phyloP scores from a whole-genome alignment of 1,140 invertebrate genomes.

The Helicorthomorpha holstii region DNA sequence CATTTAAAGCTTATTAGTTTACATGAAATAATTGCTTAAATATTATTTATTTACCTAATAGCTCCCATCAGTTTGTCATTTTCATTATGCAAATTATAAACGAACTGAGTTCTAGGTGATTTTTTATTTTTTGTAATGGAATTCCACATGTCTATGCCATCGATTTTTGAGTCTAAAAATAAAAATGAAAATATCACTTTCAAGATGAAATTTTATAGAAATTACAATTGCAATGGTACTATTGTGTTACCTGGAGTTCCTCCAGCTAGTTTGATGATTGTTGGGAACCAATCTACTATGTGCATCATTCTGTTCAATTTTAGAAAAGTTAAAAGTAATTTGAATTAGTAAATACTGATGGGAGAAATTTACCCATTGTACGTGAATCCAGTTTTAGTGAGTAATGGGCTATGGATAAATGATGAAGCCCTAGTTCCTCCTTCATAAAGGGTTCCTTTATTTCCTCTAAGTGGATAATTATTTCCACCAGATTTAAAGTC shows the following conservation, averaged over 20 bases:
- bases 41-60: not conserved
- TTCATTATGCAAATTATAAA: slow-evolving; percentile 26
- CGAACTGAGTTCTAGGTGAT: slow-evolving; percentile 20
- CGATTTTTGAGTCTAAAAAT: slow-evolving; percentile 6
- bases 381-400: slow-evolving; percentile 12
- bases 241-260: slow-evolving; percentile 8
- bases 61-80: not conserved
- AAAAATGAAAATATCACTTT: no score
- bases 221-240: no score
- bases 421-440: slow-evolving; percentile 25
- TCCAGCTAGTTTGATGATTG: slow-evolving; percentile 26
- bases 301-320: slow-evolving; percentile 26
- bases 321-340: no score
- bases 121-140: slow-evolving; percentile 16
- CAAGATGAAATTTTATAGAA: no score
- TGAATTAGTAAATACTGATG: no score
- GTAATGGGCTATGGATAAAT: slow-evolving; percentile 20
- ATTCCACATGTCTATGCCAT: slow-evolving; percentile 25
- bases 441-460: slow-evolving; percentile 30
- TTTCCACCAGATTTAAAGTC: slow-evolving; percentile 25
- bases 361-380: slow-evolving; percentile 2
- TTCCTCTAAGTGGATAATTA: slow-evolving; percentile 29
- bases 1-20: not conserved
- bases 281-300: slow-evolving; percentile 31
- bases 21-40: not conserved